Evolutionary conservation across 2,113 vertebrate genomes (phyloP), one percentile per base, ranked within the genome.

Genomic region (Lutjanus erythropterus): DNA sequence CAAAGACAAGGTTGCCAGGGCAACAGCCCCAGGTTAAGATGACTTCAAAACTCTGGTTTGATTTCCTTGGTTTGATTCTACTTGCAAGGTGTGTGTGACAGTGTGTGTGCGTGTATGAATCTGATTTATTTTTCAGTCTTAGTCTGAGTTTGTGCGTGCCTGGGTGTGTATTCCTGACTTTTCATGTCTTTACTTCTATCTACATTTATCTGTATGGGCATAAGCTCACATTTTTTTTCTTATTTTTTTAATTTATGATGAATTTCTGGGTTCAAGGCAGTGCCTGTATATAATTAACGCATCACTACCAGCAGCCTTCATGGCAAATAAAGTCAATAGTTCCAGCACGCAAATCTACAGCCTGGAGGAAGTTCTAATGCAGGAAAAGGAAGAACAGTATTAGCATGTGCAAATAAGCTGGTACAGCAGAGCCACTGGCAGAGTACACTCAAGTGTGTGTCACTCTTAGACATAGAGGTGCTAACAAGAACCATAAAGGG

Each of bases 21-120:
- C 80, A 93, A 94, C 92, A 75, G 90, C 85, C 78, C 55, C 74
- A 86, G 89, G 90, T 90, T 87, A 89, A 83, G 78, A 91, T 75
- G 66, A 78, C 79, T 89, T 73, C 33, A 76, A 85, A 90, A 84
- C 65, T 87, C 80, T 69, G 67, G 62, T 88, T 82, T 79, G 74
- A 81, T 81, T 86, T 80, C 59, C 52, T 80, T 52, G 42, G 42
- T 75, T 79, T 83, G 71, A 89, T 80, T 67, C 25, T 21, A 62
- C 44, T 71, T 56, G 21, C 18, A 49, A 81, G 52, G 41, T 81
- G 71, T n/a, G 67, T 37, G 23, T 64, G 59, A 25, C 35, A 50
- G 50, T 31, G 50, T n/a, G 15, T 29, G 3, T 33, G 1, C 21
- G 2, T 59, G 39, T 33, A 27, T 60, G 39, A 61, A 21, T 44